Evolutionary conservation across 2,113 vertebrate species (phyloP).

Genomic region (Perca schrenkii): DNA sequence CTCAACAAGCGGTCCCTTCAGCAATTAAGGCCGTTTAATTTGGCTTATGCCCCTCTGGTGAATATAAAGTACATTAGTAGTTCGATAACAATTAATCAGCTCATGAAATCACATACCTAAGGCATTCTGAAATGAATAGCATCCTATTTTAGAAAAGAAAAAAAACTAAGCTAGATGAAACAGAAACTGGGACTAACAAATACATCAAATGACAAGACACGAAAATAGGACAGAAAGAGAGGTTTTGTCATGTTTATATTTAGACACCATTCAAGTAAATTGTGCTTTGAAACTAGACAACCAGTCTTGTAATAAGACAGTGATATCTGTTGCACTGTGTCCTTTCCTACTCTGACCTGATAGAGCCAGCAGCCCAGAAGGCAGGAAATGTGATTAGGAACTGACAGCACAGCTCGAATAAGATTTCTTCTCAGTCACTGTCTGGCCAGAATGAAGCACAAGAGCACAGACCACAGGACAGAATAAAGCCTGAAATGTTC

Average conservation of each 20-base stretch:
- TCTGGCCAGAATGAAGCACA: conserved; percentile 52
- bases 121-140: conserved; percentile 57
- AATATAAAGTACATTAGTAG: conserved; percentile 29
- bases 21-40: conserved; percentile 52
- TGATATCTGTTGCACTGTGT: conserved; percentile 15
- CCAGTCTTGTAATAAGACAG: neutral
- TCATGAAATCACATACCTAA: conserved; percentile 51
- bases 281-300: neutral
- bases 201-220: conserved; percentile 1
- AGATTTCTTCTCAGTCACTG: conserved; percentile 61
- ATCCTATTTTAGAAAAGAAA: conserved; percentile 45
- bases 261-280: neutral
- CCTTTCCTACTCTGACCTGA: conserved; percentile 45
- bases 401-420: conserved; percentile 64
- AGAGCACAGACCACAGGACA: conserved; percentile 40
- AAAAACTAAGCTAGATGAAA: conserved; percentile 27
- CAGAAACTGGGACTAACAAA: conserved; percentile 27
- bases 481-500: conserved; percentile 47
- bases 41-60: conserved; percentile 41
- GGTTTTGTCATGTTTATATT: neutral
- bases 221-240: conserved; percentile 17
- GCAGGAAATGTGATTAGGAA: conserved; percentile 75
- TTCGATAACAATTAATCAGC: conserved; percentile 60
- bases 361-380: conserved; percentile 53
- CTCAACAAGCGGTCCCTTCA: neutral